These are phyloP conservation scores for Sciurus carolinensis DNA, from an alignment of 2,797 vertebrate genomes.

Conservation along the genomic window DNA sequence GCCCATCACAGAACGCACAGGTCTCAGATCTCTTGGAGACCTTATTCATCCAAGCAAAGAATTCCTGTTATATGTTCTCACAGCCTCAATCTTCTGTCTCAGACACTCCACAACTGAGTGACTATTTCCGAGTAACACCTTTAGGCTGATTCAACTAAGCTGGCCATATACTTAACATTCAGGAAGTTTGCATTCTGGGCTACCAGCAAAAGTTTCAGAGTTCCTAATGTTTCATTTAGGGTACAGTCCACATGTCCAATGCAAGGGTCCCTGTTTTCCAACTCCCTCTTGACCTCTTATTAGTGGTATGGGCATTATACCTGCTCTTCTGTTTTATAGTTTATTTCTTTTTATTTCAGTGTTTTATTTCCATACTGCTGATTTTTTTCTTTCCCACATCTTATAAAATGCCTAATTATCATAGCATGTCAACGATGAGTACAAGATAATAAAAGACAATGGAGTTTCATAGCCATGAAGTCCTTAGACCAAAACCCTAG, in stretches of 20 bases:
- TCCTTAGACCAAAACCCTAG: background rate
- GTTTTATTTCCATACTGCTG: background rate
- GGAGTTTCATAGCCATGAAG: slow-evolving; percentile 32
- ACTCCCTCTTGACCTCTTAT: background rate
- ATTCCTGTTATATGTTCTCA: background rate
- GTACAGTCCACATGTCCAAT: background rate
- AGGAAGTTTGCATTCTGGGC: slow-evolving; percentile 4
- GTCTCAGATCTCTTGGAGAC: background rate
- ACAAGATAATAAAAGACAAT: slow-evolving; percentile 10
- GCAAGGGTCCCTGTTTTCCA: background rate
- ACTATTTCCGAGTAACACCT: background rate
- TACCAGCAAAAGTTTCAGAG: slow-evolving; percentile 27
- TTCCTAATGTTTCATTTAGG: slow-evolving; percentile 20
- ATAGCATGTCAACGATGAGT: background rate
- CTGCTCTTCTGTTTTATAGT: background rate
- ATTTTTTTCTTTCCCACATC: background rate
- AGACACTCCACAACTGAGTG: background rate
- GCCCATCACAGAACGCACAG: background rate
- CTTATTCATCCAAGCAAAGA: background rate
- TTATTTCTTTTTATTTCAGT: slow-evolving; percentile 46
- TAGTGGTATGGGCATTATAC: background rate
- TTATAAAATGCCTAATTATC: slow-evolving; percentile 19
- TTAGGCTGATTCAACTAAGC: slow-evolving; percentile 9
- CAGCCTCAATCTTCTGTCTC: background rate
- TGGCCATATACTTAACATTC: background rate